Percentiles rank a stretch among this genome's conserved stretches.
These are phyloP conservation scores for Drosophila virilis DNA, from an alignment of 1,140 invertebrate species.

Conservation along the genomic window DNA sequence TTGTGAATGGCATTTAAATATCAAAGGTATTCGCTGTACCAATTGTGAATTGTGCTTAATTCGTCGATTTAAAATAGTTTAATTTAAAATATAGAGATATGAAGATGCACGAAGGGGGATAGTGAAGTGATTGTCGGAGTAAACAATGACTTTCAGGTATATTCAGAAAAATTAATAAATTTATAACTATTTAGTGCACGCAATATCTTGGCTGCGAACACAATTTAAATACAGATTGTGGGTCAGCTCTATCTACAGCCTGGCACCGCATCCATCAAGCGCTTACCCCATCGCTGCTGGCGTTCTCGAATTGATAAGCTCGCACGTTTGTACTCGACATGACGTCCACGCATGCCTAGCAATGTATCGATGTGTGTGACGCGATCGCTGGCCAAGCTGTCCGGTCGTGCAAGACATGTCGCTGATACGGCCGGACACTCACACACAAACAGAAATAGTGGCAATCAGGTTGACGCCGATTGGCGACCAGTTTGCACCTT, in stretches of 20 bases:
- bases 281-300: background rate
- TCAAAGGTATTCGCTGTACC: too few species aligned
- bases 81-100: too few species aligned
- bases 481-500: constrained; percentile 10
- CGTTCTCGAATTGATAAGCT: constrained; percentile 51
- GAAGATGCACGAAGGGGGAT: too few species aligned
- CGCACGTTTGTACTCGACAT: constrained; percentile 64
- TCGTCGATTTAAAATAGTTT: too few species aligned
- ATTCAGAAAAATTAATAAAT: background rate
- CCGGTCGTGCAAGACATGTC: constrained; percentile 64
- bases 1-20: too few species aligned
- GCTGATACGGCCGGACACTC: constrained; percentile 53
- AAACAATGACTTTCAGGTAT: background rate
- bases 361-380: constrained; percentile 15
- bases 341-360: constrained; percentile 67
- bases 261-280: constrained; percentile 28
- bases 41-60: too few species aligned
- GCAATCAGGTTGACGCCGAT: constrained; percentile 29
- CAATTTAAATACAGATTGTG: constrained; percentile 15
- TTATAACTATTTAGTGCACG: background rate
- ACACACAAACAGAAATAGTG: constrained; percentile 2
- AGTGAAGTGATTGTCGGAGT: too few species aligned
- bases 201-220: background rate
- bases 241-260: constrained; percentile 10
- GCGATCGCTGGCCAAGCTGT: constrained; percentile 28